Evolutionary conservation across 2,797 vertebrate genomes (phyloP), one percentile per base, ranked within the genome.

Genomic region (Psittacula derbiana): DNA sequence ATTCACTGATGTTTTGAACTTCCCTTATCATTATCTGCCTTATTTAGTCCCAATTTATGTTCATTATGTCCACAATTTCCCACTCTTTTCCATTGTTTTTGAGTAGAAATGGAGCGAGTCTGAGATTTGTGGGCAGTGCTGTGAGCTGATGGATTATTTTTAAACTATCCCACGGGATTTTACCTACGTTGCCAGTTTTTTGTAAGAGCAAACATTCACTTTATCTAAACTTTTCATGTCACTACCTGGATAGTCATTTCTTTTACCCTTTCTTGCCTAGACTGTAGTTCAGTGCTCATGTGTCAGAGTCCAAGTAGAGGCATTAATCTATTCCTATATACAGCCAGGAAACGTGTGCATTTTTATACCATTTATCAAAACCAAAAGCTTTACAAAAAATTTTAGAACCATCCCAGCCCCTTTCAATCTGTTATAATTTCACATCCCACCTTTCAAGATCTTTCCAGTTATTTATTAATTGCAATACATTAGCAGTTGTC

Each of bases 381-480:
- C 4, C 25, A 49, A 49, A 58, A n/a, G 0, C 10, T 71, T 71
- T 27, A 5, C 52, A 60, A 90, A 72, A 64, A 36, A 15, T 12
- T 67, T n/a, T 16, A 81, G 62, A 80, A 4, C 31, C 44, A 16
- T 65, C 27, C 18, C 55, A 70, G 36, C 16, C 50, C 38, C 40
- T 69, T 46, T 91, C 71, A 69, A 11, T 4, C 46, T 38, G 62
- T 5, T 90, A 72, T 38, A 55, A 43, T 60, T 66, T 60, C 43
- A 30, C 73, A 38, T 46, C 62, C 92, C 28, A 3, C 53, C 46
- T 88, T 81, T 86, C 28, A 21, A 84, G 66, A 57, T 12, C 66
- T 62, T 60, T 44, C 43, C 76, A 53, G 8, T 71, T 91, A 75
- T 88, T 93, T 91, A 80, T 93, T 75, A 52, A 64, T 70, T 64